Base-by-base conservation (phyloP, 2,888 invertebrate species). In the Lasioglossum morio region DNA sequence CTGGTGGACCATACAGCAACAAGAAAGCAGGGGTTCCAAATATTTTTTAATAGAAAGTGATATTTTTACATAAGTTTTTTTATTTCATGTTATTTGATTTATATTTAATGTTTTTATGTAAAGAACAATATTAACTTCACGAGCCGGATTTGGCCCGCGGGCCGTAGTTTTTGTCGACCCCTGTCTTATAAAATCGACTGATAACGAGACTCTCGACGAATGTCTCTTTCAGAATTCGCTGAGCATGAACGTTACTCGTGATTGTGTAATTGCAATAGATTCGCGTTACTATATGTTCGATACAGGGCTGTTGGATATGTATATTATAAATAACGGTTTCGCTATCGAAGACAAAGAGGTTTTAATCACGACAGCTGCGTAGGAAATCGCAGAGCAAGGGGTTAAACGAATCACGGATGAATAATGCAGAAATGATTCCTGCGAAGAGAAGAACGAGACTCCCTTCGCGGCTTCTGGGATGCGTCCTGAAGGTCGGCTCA, bases 341-440 rank as follows among this genome's bases (percentile, higher is more conserved):
- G n/a, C 53, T 53, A 53, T 57, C n/a, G 57, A n/a, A 57, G 12
- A 57, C 12, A 12, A n/a, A 57, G 10, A n/a, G n/a, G 12, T n/a
- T 57, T 57, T 57, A 57, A 57, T 57, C 57, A n/a, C 12, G n/a
- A 0, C 57, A 57, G 57, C 57, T 57, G 57, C n/a, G 57, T n/a
- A n/a, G 57, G 4, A 57, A 57, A 57, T n/a, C 57, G 57, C 57
- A n/a, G 12, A 4, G n/a, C 57, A n/a, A 57, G 57, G n/a, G 57
- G 23, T 53, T n/a, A n/a, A 57, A 8, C 57, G n/a, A 57, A n/a
- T n/a, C n/a, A 57, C 57, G n/a, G n/a, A 57, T n/a, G 57, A 57
- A 57, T n/a, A 57, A 57, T n/a, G 57, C 57, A 57, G n/a, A 57
- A 57, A 57, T n/a, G 57, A 57, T 57, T 57, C n/a, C 57, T n/a